Conservation (phyloP, 2,888 invertebrate genomes). For the Choreutis nemorana region DNA sequence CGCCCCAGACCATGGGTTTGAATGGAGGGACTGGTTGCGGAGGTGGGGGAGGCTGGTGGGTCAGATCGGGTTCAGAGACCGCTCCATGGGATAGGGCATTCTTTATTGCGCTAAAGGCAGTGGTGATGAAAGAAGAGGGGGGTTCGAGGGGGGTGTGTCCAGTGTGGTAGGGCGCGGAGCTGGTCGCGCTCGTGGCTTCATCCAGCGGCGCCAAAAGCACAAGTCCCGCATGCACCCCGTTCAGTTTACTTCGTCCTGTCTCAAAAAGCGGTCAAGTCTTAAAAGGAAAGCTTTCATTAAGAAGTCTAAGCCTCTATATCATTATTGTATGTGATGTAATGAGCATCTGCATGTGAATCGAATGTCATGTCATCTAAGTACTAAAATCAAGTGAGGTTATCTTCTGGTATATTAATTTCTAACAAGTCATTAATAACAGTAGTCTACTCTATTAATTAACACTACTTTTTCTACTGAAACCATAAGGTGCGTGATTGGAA, state of each 20-base stretch:
- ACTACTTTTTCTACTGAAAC: too few species aligned
- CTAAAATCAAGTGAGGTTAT: too few species aligned
- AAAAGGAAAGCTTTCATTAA: too few species aligned
- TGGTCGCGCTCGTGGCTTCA: slow-evolving; percentile 24
- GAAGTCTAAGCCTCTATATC: too few species aligned
- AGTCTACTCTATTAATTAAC: too few species aligned
- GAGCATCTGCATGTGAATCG: neutral
- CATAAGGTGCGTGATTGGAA: neutral
- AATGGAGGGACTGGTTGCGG: slow-evolving; percentile 32
- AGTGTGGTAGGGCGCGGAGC: slow-evolving; percentile 22
- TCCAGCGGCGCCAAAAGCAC: slow-evolving; percentile 53
- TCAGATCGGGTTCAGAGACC: slow-evolving; percentile 6
- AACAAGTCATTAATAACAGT: too few species aligned
- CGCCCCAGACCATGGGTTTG: slow-evolving; percentile 45
- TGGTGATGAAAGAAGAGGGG: slow-evolving; percentile 41
- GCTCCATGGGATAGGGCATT: slow-evolving; percentile 30
- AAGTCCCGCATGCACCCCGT: slow-evolving; percentile 53
- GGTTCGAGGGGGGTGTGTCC: slow-evolving; percentile 45
- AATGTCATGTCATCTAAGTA: too few species aligned
- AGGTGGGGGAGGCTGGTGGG: slow-evolving; percentile 40
- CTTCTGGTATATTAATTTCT: too few species aligned
- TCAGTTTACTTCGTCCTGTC: slow-evolving; percentile 57
- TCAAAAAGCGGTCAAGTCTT: slow-evolving; percentile 35
- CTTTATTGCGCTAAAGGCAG: slow-evolving; percentile 50
- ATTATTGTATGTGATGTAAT: too few species aligned